phyloP scores from a whole-genome alignment of 2,113 vertebrate species.

The Abramis brama region DNA sequence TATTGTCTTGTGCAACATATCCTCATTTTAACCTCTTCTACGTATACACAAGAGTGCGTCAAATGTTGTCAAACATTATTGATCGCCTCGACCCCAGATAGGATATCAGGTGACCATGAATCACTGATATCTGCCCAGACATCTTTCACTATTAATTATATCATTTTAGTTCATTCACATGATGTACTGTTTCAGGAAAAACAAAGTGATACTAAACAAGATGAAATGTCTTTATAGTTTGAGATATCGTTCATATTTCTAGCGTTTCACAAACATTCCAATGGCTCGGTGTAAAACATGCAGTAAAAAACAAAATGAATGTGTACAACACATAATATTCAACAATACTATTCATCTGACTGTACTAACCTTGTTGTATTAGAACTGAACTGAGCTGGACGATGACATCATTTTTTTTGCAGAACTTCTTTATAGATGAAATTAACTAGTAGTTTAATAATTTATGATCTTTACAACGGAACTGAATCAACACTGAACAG shows the following conservation, averaged over 20 bases:
- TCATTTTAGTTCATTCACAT: not conserved
- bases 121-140: not conserved
- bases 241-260: not conserved
- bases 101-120: conserved; percentile 6
- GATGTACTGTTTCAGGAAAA: not conserved
- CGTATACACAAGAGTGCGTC: not conserved
- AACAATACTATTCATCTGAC: no score
- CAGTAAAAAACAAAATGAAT: not conserved
- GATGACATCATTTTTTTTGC: no score
- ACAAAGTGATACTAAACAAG: not conserved
- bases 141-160: not conserved
- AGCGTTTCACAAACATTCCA: not conserved
- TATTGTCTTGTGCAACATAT: not conserved
- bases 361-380: no score
- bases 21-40: not conserved
- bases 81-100: not conserved
- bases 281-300: not conserved
- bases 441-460: no score
- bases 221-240: not conserved
- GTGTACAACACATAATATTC: not conserved
- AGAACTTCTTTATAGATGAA: no score
- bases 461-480: no score
- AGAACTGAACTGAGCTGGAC: no score
- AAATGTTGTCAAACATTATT: conserved; percentile 23
- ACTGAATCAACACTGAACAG: no score